Base-by-base conservation (phyloP, 1,140 invertebrate species). In the Heliconius nattereri region DNA sequence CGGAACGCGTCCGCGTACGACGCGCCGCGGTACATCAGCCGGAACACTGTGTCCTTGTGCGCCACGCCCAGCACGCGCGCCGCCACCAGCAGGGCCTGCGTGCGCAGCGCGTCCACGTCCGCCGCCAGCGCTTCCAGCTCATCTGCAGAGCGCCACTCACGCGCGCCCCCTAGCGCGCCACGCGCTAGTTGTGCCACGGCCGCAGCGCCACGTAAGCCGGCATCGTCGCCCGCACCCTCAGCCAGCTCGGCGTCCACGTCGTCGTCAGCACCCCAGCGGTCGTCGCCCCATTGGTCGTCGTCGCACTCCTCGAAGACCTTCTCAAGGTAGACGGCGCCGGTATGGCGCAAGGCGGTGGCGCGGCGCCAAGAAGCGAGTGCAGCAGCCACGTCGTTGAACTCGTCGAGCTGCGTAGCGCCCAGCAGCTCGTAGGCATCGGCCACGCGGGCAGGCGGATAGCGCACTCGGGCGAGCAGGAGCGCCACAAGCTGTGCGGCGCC, bases 41-140 rank as follows among this genome's bases (percentile, higher is more conserved):
- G 95, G 85, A 98, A 98, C n/a, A 98, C 95, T 78, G 97, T 97
- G 89, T 98, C 98, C 91, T 98, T 98, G 89, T 98, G 98, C 84
- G 96, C 91, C 8, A 96, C 94, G 7, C 98, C 98, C 40, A 98
- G 94, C 84, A 98, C 97, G 85, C 98, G 94, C 91, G 98, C 97
- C 82, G 97, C 97, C 79, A 98, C 97, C 16, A 98, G 90, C 71
- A 98, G 92, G 87, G 97, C 97, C 89, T 98, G 98, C 85, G 97
- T 97, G 79, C 97, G 95, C 93, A 98, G 96, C 3, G 96, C 96
- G 94, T 98, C 98, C 77, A 98, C 94, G 92, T 98, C 95, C 29
- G 97, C 95, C 60, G 95, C 82, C 70, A 83, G 26, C 71, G 60
- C 95, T 78, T 97, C 96, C 19, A 98, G 93, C 86, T 98, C 97